Evolutionary conservation across 2,888 invertebrate genomes (phyloP), one percentile per base, ranked within the genome.

Genomic region (Strigamia crassipes): DNA sequence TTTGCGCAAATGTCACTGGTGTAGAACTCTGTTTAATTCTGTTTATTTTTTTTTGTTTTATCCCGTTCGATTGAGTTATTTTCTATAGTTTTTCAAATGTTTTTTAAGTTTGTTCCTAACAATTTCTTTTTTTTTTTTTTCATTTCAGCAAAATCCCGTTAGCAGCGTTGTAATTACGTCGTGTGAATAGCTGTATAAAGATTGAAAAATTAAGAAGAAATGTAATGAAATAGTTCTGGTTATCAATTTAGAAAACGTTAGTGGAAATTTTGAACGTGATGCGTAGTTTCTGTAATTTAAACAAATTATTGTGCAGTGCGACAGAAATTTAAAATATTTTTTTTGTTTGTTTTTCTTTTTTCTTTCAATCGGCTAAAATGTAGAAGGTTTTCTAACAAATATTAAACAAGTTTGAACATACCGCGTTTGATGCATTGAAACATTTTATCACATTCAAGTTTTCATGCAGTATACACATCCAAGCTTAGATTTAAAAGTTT

Each of bases 81-180:
- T 51, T n/a, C 10, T 51, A 2, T 51, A n/a, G 51, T 6, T n/a
- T 51, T n/a, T n/a, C 56, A 4, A 61, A n/a, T 15, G 18, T 4
- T 61, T 5, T 3, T 61, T 18, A 18, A 21, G 61, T 61, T 61
- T 9, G n/a, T 21, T 61, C 18, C 15, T 61, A 61, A 15, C 3
- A 9, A 18, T 9, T n/a, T 61, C 23, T 61, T 18, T 61, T n/a
- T 3, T 4, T 8, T 8, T 42, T 23, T 18, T 61, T 18, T 18
- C 18, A 15, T 61, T 61, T 2, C 23, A 61, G 61, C 61, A 61
- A 61, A 61, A 61, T 61, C 61, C 61, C 61, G 61, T 61, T 61
- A 61, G 61, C 61, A 61, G 61, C 61, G 5, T 21, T 61, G 18
- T 61, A 61, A 61, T 13, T 2, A 18, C 61, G 23, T 61, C 21